Percentiles rank a stretch among this genome's conserved stretches.
These are phyloP conservation scores for Cyclina sinensis DNA, from an alignment of 1,140 invertebrate species.

Conservation along the genomic window DNA sequence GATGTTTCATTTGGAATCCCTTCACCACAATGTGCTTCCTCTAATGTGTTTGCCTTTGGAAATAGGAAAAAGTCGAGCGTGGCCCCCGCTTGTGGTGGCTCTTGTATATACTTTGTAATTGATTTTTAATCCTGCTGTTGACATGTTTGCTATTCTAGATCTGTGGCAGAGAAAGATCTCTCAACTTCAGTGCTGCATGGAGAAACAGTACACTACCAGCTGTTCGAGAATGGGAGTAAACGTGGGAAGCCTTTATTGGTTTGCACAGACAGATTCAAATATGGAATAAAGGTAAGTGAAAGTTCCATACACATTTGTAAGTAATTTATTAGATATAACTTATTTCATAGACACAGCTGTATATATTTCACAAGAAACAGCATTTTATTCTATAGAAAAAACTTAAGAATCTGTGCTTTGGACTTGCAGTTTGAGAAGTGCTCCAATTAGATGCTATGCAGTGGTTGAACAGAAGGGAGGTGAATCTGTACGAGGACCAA, in stretches of 20 bases:
- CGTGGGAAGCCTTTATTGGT: slow-evolving; percentile 1
- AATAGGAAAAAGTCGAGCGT: no score
- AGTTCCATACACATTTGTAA: no score
- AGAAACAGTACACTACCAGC: neutral
- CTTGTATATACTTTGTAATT: no score
- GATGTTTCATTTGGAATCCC: no score
- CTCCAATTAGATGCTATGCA: neutral
- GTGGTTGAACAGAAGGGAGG: neutral
- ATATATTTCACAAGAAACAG: no score
- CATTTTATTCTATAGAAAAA: neutral
- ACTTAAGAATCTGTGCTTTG: neutral
- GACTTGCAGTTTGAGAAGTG: neutral
- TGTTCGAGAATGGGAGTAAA: neutral
- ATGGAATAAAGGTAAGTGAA: neutral
- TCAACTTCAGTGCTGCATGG: neutral
- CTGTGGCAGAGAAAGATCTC: neutral
- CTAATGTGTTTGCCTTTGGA: no score
- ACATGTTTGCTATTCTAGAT: no score
- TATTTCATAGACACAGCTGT: no score
- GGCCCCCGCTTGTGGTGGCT: no score
- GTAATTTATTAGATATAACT: no score
- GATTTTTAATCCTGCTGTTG: no score
- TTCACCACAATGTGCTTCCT: no score
- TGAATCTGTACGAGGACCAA: neutral
- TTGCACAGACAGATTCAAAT: neutral